phyloP scores from a whole-genome alignment of 1,140 invertebrate genomes.

The Bombus terrestris region DNA sequence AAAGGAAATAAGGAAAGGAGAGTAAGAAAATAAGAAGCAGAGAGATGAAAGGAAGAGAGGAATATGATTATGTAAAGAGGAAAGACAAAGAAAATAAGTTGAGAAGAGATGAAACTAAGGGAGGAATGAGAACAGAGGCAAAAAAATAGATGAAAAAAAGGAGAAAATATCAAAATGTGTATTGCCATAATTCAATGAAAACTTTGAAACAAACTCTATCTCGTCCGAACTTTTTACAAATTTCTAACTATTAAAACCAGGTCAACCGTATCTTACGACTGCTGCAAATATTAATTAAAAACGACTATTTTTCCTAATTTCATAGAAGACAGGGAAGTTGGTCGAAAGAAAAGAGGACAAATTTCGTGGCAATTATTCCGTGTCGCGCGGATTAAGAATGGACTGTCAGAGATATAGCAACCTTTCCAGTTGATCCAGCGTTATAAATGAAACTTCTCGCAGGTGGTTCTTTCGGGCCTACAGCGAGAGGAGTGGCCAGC shows the following conservation, averaged over 20 bases:
- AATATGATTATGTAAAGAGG: neutral
- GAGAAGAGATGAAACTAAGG: neutral
- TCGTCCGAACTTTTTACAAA: no score
- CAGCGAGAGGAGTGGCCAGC: constrained; percentile 21
- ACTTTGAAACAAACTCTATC: no score
- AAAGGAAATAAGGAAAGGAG: neutral
- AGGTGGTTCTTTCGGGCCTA: constrained; percentile 40
- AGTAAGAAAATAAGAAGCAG: neutral
- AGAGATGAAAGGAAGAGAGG: no score
- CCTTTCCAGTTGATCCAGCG: neutral
- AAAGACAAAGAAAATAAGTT: neutral
- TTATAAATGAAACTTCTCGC: constrained; percentile 54
- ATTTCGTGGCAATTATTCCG: constrained; percentile 14
- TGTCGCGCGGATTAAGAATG: neutral
- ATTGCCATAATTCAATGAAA: no score
- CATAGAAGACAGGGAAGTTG: neutral
- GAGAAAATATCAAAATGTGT: no score
- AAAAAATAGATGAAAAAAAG: neutral
- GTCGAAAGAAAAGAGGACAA: neutral
- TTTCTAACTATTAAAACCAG: no score
- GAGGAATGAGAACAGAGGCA: neutral
- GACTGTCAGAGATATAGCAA: neutral
- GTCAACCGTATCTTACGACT: no score
- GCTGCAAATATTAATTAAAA: no score
- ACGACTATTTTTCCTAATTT: neutral